phyloP scores from a whole-genome alignment of 2,113 vertebrate species.

The Urocolius indicus region DNA sequence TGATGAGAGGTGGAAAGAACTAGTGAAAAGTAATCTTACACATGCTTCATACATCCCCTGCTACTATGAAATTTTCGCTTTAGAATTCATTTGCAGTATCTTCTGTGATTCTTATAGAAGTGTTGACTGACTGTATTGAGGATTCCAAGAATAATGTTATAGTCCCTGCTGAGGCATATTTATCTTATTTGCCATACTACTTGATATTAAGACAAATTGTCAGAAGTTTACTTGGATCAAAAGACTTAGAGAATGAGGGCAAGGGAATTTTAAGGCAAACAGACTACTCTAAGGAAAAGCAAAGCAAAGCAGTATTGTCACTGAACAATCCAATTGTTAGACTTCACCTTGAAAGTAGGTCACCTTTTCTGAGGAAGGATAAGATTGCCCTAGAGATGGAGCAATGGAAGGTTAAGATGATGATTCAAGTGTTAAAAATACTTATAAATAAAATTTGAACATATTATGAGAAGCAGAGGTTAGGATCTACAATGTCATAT shows the following conservation, averaged over 20 bases:
- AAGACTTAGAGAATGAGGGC: neutral
- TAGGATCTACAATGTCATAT: neutral
- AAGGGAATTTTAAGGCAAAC: neutral
- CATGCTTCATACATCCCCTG: neutral
- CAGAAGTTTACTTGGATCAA: neutral
- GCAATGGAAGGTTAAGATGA: neutral
- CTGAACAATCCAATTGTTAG: neutral
- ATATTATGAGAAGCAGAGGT: neutral
- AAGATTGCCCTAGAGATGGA: slow-evolving; percentile 20
- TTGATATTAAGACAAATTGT: neutral
- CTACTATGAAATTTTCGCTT: neutral
- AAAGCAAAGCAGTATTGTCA: neutral
- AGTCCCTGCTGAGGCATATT: neutral
- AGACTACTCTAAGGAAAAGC: neutral
- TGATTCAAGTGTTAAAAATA: neutral
- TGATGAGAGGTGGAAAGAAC: neutral
- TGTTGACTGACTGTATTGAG: neutral
- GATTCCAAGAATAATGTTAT: neutral
- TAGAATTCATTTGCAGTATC: neutral
- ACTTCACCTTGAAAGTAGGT: neutral
- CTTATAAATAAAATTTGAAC: neutral
- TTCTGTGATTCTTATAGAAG: neutral
- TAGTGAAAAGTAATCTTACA: neutral
- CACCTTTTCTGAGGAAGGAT: slow-evolving; percentile 7
- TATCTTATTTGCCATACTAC: neutral